phyloP scores from a whole-genome alignment of 1,140 invertebrate species.

The Mizuhopecten yessoensis region DNA sequence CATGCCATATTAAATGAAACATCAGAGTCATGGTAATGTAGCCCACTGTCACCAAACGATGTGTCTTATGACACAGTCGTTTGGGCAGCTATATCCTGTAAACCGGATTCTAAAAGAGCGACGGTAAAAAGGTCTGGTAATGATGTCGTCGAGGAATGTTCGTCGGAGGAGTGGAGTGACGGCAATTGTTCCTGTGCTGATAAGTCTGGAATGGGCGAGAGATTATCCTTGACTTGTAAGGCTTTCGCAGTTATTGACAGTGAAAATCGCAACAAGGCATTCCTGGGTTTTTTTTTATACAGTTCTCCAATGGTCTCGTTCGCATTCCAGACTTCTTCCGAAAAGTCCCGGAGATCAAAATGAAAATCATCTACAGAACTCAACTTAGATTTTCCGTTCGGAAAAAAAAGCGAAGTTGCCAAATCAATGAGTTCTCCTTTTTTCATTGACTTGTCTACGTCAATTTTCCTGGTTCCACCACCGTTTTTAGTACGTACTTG shows the following conservation, averaged over 20 bases:
- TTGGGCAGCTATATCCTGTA: too few relatives aligned
- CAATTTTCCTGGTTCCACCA: slow-evolving; percentile 45
- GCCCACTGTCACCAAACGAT: too few relatives aligned
- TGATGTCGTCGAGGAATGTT: not conserved
- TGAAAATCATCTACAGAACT: not conserved
- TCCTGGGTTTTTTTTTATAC: slow-evolving; percentile 47
- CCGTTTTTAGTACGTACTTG: slow-evolving; percentile 20
- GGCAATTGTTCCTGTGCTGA: not conserved
- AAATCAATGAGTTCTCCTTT: not conserved
- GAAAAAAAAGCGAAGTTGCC: not conserved
- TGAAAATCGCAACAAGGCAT: not conserved
- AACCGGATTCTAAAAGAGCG: too few relatives aligned
- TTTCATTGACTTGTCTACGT: not conserved
- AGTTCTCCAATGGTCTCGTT: not conserved
- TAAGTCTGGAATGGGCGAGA: not conserved
- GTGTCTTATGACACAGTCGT: too few relatives aligned
- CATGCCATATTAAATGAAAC: too few relatives aligned
- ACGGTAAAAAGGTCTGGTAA: not conserved
- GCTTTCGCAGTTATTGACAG: not conserved
- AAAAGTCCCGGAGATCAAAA: slow-evolving; percentile 25
- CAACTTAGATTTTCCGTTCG: not conserved
- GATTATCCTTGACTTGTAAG: too few relatives aligned
- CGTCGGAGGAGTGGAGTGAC: too few relatives aligned
- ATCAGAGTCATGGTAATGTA: too few relatives aligned
- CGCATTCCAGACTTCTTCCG: not conserved